phyloP scores from a whole-genome alignment of 2,113 vertebrate genomes.

The Todiramphus saurophagus region DNA sequence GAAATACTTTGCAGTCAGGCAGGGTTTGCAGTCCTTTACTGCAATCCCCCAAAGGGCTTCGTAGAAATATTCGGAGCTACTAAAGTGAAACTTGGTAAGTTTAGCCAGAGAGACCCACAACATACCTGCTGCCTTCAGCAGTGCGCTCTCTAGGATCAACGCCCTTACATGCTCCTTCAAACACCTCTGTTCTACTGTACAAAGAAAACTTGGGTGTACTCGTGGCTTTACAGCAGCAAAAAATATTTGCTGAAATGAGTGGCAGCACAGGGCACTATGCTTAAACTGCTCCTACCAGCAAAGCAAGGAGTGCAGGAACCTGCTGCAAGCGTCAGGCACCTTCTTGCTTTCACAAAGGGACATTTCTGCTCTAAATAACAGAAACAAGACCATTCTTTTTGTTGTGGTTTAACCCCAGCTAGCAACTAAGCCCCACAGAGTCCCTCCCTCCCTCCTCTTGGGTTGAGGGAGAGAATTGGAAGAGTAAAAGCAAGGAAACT shows the following conservation, averaged over 20 bases:
- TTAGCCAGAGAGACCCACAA: not conserved
- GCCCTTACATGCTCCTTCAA: rapidly evolving
- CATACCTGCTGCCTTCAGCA: not conserved
- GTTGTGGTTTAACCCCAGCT: not conserved
- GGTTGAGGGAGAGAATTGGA: not conserved
- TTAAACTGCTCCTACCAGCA: not conserved
- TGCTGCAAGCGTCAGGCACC: not conserved
- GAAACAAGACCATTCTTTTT: not conserved
- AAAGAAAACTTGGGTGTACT: rapidly evolving
- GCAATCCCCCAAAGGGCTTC: not conserved
- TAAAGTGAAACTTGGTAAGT: not conserved
- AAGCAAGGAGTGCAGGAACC: not conserved
- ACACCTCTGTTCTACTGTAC: rapidly evolving
- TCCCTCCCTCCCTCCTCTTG: not conserved
- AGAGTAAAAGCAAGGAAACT: not conserved
- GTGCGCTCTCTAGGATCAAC: rapidly evolving
- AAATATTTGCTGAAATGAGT: not conserved
- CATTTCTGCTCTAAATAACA: not conserved
- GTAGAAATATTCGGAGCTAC: not conserved
- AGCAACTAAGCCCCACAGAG: not conserved
- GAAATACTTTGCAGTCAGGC: not conserved
- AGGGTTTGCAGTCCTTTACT: not conserved
- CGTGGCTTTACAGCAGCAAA: not conserved
- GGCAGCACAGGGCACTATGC: not conserved
- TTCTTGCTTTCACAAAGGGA: not conserved